Base-by-base conservation (phyloP, 2,888 invertebrate species). In the Tinea semifulvella region DNA sequence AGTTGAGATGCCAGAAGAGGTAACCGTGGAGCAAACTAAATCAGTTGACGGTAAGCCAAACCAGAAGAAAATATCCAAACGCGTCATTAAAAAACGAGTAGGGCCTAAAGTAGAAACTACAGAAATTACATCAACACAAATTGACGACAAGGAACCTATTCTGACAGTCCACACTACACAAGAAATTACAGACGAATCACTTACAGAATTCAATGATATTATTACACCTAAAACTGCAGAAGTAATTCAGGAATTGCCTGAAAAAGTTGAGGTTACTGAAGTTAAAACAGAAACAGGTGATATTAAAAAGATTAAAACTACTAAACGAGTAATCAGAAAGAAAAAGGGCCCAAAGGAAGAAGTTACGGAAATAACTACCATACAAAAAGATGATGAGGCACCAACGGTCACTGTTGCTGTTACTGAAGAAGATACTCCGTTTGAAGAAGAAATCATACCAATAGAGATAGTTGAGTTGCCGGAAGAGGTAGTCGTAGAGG, bases 401-500 rank as follows among this genome's bases (percentile, higher is more conserved):
- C 48, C 50, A 0, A 27, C 47, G 3, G 46, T 31, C 6, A 46
- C 39, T 6, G 45, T 47, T 2, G 44, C 42, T 2, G 27, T 50
- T 7, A 31, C 26, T 1, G 47, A 48, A 11, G 45, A 46, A 19
- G 42, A 46, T 25, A 52, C 50, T 4, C 5, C 11, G n/a, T n/a
- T n/a, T n/a, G n/a, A n/a, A 17, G 49, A 56, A 49, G 6, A 11
- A 7, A 6, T 31, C 3, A 4, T 14, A 7, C 31, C 31, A 2
- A 14, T 31, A 6, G 13, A 13, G 13, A 16, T 46, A 7, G 44
- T 44, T 18, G 42, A 46, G 35, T 45, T 61, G 27, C 52, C 50
- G 22, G 74, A 66, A 57, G 69, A 64, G 46, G 60, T 70, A 1
- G 62, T 66, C 19, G 53, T 72, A 7, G 66, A 70, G 3, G 66